phyloP scores from a whole-genome alignment of 2,797 vertebrate species.

The Garrulus glandarius region DNA sequence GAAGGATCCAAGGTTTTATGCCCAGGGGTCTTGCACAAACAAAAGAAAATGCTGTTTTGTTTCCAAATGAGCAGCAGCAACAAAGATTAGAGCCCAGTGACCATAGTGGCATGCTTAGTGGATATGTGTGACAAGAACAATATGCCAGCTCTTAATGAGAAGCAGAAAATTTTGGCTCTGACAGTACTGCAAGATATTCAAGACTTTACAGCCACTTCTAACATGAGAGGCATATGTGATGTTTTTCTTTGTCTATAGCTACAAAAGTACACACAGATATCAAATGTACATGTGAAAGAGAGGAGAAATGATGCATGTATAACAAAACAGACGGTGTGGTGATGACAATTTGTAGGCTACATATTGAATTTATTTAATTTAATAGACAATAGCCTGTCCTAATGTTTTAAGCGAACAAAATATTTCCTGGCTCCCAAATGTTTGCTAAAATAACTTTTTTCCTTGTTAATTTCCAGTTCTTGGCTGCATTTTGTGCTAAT shows the following conservation, averaged over 20 bases:
- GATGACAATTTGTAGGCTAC: slow-evolving; percentile 47
- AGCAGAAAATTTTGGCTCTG: slow-evolving; percentile 10
- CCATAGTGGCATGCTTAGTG: background rate
- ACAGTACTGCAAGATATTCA: background rate
- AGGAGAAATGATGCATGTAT: background rate
- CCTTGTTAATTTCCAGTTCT: slow-evolving; percentile 70
- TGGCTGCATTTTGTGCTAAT: slow-evolving; percentile 72
- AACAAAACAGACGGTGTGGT: background rate
- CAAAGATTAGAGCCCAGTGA: slow-evolving; percentile 24
- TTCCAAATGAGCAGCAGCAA: slow-evolving; percentile 21
- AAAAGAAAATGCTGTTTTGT: background rate
- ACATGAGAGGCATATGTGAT: background rate
- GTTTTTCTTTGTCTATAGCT: background rate
- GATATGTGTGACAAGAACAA: background rate
- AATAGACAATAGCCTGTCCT: slow-evolving; percentile 63
- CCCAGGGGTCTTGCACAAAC: background rate
- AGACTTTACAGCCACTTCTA: background rate
- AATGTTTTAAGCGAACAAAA: slow-evolving; percentile 64
- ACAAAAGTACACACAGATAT: background rate
- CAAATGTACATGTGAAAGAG: background rate
- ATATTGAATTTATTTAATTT: slow-evolving; percentile 62
- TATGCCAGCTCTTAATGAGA: slow-evolving; percentile 17
- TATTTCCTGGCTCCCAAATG: slow-evolving; percentile 62
- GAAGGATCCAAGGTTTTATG: background rate
- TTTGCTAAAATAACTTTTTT: slow-evolving; percentile 71